Conservation (phyloP, 2,888 invertebrate genomes). For the Netelia inedita region DNA sequence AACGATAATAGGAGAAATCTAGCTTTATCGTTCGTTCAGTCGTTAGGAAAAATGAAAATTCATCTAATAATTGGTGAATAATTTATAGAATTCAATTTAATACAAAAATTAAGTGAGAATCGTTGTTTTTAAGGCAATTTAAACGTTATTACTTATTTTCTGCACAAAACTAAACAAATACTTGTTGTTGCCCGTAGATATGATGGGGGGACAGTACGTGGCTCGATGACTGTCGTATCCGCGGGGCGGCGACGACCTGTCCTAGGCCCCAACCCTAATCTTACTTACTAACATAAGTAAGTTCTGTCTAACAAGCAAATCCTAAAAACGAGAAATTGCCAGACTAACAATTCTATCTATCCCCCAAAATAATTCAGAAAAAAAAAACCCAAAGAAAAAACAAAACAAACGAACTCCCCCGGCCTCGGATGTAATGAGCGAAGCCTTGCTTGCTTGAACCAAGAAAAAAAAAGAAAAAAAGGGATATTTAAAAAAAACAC, state of each 20-base stretch:
- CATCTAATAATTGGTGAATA: slow-evolving; percentile 3
- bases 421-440: slow-evolving; percentile 83
- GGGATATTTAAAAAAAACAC: slow-evolving; percentile 23
- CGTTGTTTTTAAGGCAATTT: slow-evolving; percentile 52
- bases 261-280: slow-evolving; percentile 85
- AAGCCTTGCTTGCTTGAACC: slow-evolving; percentile 81
- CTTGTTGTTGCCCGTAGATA: slow-evolving; percentile 86
- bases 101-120: slow-evolving; percentile 24
- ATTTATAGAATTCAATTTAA: background rate
- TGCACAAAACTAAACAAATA: slow-evolving; percentile 85
- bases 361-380: background rate
- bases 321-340: slow-evolving; percentile 65
- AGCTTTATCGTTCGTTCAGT: no score
- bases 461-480: slow-evolving; percentile 14
- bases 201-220: slow-evolving; percentile 87
- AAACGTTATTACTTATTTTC: slow-evolving; percentile 80
- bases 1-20: no score
- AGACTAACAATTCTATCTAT: slow-evolving; percentile 62
- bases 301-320: slow-evolving; percentile 85
- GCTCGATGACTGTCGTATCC: slow-evolving; percentile 89
- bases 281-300: slow-evolving; percentile 86
- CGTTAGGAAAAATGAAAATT: background rate
- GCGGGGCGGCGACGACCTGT: slow-evolving; percentile 87
- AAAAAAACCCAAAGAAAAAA: slow-evolving; percentile 2
- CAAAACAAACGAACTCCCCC: slow-evolving; percentile 65